Evolutionary conservation across 2,797 vertebrate species (phyloP).

Genomic region (Alcedo atthis): DNA sequence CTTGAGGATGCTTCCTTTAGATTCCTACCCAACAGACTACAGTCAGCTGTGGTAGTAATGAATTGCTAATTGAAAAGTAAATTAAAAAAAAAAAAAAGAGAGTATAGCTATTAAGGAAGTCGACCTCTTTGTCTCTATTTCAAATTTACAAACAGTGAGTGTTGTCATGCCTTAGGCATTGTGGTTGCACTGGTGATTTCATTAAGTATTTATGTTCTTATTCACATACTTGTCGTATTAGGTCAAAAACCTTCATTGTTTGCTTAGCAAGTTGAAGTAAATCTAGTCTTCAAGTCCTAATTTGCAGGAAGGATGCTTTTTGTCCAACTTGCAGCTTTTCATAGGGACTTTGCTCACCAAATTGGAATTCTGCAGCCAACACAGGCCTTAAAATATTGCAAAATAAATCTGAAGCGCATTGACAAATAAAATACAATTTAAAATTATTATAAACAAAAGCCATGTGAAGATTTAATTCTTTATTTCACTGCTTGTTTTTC

Average conservation of each 20-base stretch:
- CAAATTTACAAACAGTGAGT: not conserved
- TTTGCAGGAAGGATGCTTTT: constrained; percentile 26
- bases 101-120: not conserved
- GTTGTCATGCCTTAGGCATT: not conserved
- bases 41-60: not conserved
- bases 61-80: not conserved
- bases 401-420: not conserved
- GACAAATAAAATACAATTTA: not conserved
- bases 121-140: not conserved
- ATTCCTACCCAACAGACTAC: not conserved
- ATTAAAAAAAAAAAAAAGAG: not conserved
- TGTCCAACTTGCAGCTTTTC: not conserved
- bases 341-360: not conserved
- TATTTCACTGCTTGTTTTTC: constrained; percentile 24
- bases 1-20: not conserved
- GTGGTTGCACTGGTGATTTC: constrained; percentile 16
- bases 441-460: not conserved
- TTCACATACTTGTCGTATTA: not conserved
- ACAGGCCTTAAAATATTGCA: not conserved
- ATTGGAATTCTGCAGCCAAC: not conserved
- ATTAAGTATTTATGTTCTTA: not conserved
- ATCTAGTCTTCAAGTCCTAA: not conserved
- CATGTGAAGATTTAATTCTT: not conserved
- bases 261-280: constrained; percentile 2
- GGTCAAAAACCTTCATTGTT: not conserved